Evolutionary conservation across 2,113 vertebrate species (phyloP).

Genomic region (Willisornis vidua): DNA sequence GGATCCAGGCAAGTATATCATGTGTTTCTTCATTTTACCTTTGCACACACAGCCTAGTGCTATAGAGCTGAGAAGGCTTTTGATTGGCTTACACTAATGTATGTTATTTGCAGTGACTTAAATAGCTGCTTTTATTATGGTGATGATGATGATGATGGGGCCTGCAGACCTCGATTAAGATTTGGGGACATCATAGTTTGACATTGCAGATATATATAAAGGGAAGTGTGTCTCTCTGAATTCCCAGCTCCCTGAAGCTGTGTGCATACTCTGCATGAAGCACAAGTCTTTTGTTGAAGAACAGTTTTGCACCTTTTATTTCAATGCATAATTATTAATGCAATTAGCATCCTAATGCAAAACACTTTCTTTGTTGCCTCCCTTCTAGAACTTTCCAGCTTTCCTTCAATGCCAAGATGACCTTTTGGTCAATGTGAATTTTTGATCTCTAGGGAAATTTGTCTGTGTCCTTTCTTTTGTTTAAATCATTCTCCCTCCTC

Average conservation of each 20-base stretch:
- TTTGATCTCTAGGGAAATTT: constrained; percentile 44
- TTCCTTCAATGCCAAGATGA: neutral
- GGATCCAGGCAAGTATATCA: neutral
- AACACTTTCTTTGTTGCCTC: constrained; percentile 36
- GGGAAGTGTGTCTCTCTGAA: neutral
- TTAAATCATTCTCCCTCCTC: neutral
- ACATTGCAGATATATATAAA: neutral
- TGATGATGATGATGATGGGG: neutral
- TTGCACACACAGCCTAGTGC: neutral
- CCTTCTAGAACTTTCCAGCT: constrained; percentile 8
- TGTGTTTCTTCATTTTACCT: neutral
- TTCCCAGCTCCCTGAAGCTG: neutral
- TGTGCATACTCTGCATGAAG: neutral
- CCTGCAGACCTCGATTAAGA: constrained; percentile 20
- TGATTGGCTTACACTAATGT: neutral
- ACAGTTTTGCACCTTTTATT: constrained; percentile 7
- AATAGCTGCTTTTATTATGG: constrained; percentile 3
- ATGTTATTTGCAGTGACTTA: neutral
- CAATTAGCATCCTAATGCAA: constrained; percentile 15
- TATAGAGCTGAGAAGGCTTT: neutral
- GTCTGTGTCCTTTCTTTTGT: constrained; percentile 14
- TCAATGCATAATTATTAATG: constrained; percentile 9
- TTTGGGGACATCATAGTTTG: neutral
- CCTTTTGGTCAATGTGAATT: constrained; percentile 31
- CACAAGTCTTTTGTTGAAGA: neutral